phyloP scores from a whole-genome alignment of 2,888 invertebrate species.

The Dyspetes luteomarginatus region DNA sequence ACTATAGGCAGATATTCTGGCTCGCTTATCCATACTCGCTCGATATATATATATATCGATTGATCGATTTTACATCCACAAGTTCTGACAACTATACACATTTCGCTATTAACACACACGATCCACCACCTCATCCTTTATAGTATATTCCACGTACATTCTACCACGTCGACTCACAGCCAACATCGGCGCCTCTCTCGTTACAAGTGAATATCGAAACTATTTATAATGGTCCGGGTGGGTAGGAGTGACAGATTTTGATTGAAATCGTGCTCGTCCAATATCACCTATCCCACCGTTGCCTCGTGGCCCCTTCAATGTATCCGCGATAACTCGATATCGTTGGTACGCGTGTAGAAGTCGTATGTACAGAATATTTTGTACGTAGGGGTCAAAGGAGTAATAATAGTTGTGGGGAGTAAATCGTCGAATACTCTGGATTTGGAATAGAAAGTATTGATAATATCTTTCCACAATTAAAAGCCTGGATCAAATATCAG shows the following conservation, averaged over 20 bases:
- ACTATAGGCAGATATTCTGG: background rate
- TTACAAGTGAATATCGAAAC: slow-evolving; percentile 43
- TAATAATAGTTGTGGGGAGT: background rate
- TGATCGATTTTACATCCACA: slow-evolving; percentile 37
- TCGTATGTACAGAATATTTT: background rate
- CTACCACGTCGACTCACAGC: background rate
- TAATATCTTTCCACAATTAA: no score
- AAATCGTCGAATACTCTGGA: no score
- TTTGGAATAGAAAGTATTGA: no score
- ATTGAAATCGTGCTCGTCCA: slow-evolving; percentile 50
- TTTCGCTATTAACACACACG: slow-evolving; percentile 34
- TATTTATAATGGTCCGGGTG: slow-evolving; percentile 30
- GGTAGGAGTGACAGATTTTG: slow-evolving; percentile 43
- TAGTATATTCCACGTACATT: background rate
- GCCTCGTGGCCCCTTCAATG: background rate
- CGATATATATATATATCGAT: slow-evolving; percentile 2
- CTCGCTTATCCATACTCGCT: background rate
- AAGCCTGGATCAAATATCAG: no score
- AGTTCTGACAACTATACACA: slow-evolving; percentile 34
- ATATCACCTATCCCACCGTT: background rate
- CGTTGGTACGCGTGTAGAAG: background rate
- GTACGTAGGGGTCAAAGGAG: background rate
- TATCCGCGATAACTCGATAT: slow-evolving; percentile 1
- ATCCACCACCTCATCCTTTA: background rate
- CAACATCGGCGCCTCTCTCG: background rate